Base-by-base conservation (phyloP, 2,113 vertebrate genomes). In the Podarcis raffonei region DNA sequence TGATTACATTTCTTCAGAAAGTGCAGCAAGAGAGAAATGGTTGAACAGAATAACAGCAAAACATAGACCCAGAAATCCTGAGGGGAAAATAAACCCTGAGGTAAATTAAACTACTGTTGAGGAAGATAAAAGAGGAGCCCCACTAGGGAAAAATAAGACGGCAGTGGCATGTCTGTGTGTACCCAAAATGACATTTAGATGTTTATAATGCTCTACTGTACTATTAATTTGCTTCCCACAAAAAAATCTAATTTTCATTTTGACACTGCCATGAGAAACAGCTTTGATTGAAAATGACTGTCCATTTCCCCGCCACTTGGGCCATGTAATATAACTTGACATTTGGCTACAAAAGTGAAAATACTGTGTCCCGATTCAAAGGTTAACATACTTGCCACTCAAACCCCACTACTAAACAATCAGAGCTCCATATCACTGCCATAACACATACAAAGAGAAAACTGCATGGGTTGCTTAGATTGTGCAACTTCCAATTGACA, bases 11-110 rank as follows among this genome's bases (percentile, higher is more conserved):
- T 72, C 81, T 83, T 84, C 91, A 39, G 85, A 90, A 92, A 90
- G 30, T 81, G 82, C 91, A 92, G 87, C 87, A 81, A 72, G 74
- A 89, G 81, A 87, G 90, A 88, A 3, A 93, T 87, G 76, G 78
- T 53, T 4, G 79, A 87, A 91, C 7, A 37, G 32, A 42, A 68
- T 89, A 88, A 83, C 65, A 89, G 84, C 42, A 92, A n/a, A 85
- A 91, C 69, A 79, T 77, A 93, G 82, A 20, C 80, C 79, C 92
- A 53, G n/a, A 25, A 88, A 89, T 92, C 8, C 68, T 37, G 37
- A 22, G 39, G 78, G 42, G 5, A 6, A 57, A 76, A 62, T 48
- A 89, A 85, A 39, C 25, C 8, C 53, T 37, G 53, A 59, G 25
- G 27, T 82, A 85, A 85, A 65, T 65, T 76, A 65, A 85, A 85